These are phyloP conservation scores for Macrotis lagotis DNA, from an alignment of 2,113 vertebrate species.

Conservation along the genomic window DNA sequence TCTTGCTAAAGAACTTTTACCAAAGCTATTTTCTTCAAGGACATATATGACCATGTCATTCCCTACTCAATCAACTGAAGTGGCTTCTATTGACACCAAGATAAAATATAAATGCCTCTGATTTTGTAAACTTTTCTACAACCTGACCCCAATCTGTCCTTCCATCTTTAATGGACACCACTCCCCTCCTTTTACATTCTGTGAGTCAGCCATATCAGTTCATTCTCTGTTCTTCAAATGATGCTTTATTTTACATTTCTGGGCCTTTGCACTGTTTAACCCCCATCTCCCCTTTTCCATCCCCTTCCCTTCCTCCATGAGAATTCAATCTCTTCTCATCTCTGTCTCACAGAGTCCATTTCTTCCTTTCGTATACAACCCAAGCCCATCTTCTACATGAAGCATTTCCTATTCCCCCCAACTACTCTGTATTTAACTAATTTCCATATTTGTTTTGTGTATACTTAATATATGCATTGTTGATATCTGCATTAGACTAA, in stretches of 20 bases:
- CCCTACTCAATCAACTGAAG: not conserved
- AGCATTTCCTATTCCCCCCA: not conserved
- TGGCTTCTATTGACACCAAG: not conserved
- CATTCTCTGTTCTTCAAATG: not conserved
- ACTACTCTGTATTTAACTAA: not conserved
- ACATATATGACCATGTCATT: not conserved
- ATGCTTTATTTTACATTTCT: not conserved
- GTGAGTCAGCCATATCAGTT: not conserved
- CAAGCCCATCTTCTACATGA: not conserved
- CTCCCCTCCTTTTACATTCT: not conserved
- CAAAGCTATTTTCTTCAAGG: not conserved
- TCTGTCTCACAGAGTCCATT: not conserved
- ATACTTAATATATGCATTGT: not conserved
- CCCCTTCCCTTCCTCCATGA: no score
- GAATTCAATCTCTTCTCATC: not conserved
- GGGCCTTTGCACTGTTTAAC: not conserved
- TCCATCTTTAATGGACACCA: not conserved
- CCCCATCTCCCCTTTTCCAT: no score
- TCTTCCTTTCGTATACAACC: not conserved
- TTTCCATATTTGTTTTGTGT: not conserved
- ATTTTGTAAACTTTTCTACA: not conserved
- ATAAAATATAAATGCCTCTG: not conserved
- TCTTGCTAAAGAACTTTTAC: not conserved
- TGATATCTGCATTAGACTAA: not conserved
- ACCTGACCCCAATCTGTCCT: not conserved